phyloP scores from a whole-genome alignment of 2,888 invertebrate genomes.

The Crossocerus cetratus region DNA sequence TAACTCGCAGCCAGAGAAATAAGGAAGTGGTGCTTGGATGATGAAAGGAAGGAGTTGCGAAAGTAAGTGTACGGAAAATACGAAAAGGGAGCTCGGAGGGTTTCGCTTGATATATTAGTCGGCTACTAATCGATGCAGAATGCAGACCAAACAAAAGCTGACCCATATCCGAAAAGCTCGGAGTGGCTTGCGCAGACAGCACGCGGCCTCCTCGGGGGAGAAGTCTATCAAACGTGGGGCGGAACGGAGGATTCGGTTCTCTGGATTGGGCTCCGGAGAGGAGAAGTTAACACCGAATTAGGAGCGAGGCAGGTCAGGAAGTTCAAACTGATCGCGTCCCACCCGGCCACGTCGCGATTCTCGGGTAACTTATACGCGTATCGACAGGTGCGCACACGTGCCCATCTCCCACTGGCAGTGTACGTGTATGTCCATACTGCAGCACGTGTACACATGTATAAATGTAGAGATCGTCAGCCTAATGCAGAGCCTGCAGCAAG shows the following conservation, averaged over 20 bases:
- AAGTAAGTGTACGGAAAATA: no score
- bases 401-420: neutral
- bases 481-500: neutral
- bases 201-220: neutral
- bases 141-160: neutral
- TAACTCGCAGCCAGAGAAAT: no score
- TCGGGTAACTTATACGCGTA: conserved; percentile 18
- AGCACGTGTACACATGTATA: neutral
- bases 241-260: neutral
- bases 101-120: no score
- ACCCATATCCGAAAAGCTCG: neutral
- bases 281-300: conserved; percentile 32
- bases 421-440: neutral
- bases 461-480: neutral
- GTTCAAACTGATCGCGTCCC: conserved; percentile 24
- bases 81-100: no score
- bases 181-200: neutral
- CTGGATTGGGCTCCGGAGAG: conserved; percentile 4
- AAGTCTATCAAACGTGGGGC: neutral
- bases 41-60: no score
- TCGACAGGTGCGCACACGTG: conserved; percentile 12
- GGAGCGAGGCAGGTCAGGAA: conserved; percentile 15
- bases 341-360: neutral
- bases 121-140: no score
- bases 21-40: no score